phyloP scores from a whole-genome alignment of 2,113 vertebrate species.

The Lepus americanus region DNA sequence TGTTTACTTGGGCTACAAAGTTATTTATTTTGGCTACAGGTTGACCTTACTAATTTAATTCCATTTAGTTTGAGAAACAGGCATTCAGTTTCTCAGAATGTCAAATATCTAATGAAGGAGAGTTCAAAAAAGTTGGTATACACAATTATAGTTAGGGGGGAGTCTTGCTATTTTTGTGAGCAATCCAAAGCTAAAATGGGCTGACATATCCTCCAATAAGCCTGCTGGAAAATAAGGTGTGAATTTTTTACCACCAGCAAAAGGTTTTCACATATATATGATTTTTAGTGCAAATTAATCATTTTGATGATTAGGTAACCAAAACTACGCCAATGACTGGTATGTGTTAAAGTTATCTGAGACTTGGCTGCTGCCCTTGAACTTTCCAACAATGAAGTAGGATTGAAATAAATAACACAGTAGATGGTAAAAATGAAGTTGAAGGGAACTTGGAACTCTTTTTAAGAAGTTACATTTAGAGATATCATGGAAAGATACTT shows the following conservation, averaged over 20 bases:
- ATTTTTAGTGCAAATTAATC: constrained; percentile 11
- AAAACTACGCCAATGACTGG: background rate
- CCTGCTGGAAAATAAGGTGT: constrained; percentile 17
- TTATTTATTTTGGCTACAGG: background rate
- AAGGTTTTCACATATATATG: background rate
- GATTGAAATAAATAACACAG: background rate
- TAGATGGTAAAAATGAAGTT: background rate
- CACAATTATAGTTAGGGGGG: constrained; percentile 15
- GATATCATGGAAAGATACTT: background rate
- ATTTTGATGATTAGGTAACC: background rate
- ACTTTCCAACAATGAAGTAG: background rate
- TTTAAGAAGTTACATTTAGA: background rate
- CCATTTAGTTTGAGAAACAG: constrained; percentile 53
- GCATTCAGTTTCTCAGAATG: constrained; percentile 37
- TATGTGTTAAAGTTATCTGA: background rate
- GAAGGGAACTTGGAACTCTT: background rate
- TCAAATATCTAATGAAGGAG: constrained; percentile 19
- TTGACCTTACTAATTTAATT: constrained; percentile 50
- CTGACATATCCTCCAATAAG: background rate
- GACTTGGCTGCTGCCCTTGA: background rate
- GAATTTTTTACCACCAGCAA: background rate
- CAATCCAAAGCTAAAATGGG: constrained; percentile 44
- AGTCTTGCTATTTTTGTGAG: constrained; percentile 54
- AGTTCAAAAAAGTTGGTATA: background rate
- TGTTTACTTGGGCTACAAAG: constrained; percentile 23